These are phyloP conservation scores for Galagoides demidoff DNA, from an alignment of 2,797 vertebrate genomes.

Conservation along the genomic window DNA sequence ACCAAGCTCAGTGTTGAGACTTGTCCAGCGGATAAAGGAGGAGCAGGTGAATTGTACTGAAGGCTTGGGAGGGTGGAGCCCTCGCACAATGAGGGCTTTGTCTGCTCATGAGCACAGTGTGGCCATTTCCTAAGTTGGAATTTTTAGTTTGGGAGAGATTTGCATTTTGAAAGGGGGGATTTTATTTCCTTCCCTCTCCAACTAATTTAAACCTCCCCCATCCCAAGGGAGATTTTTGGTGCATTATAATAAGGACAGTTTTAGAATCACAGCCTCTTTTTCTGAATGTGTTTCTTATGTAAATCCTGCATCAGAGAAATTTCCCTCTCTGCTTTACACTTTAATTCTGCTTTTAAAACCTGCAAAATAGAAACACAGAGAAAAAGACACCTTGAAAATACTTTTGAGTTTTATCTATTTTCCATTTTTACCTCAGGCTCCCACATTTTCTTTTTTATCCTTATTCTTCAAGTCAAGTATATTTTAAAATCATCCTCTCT, in stretches of 20 bases:
- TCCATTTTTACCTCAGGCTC: conserved; percentile 70
- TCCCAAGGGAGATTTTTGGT: conserved; percentile 64
- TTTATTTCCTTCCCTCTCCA: conserved; percentile 58
- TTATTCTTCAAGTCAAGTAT: conserved; percentile 59
- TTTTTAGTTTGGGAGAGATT: not conserved
- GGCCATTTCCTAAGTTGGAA: not conserved
- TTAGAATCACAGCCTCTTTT: conserved; percentile 71
- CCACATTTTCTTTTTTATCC: conserved; percentile 6
- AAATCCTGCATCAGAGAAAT: conserved; percentile 68
- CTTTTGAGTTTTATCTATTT: conserved; percentile 61
- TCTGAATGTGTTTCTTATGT: conserved; percentile 76
- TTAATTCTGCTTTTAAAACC: conserved; percentile 70
- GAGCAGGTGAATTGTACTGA: not conserved
- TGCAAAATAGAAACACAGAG: conserved; percentile 69
- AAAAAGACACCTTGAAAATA: conserved; percentile 76
- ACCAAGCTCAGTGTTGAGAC: not conserved
- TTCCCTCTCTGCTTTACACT: conserved; percentile 59
- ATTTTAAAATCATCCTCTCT: conserved; percentile 64
- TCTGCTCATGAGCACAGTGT: not conserved
- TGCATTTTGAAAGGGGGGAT: conserved; percentile 21
- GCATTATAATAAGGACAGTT: conserved; percentile 58
- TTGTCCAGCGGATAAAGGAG: not conserved
- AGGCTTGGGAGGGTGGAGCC: not conserved
- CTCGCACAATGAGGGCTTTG: conserved; percentile 30
- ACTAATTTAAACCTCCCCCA: conserved; percentile 59